Conservation (phyloP, 2,797 vertebrate genomes). For the Rhyacichthys aspro region DNA sequence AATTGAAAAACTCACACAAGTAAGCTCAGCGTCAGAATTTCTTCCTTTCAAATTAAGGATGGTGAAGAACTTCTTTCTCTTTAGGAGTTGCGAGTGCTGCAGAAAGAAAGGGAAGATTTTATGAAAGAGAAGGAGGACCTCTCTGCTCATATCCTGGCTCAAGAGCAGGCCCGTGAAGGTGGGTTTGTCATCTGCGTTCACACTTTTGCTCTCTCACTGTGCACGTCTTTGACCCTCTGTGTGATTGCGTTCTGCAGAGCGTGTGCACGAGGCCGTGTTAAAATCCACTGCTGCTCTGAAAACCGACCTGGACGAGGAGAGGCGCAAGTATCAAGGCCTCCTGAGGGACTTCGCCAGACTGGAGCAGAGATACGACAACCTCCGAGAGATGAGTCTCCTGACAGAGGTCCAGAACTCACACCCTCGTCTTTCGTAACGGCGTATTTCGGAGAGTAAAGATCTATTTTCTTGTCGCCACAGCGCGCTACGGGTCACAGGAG, state of each 20-base stretch:
- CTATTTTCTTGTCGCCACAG: conserved; percentile 48
- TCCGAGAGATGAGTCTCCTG: conserved; percentile 80
- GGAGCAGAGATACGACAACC: conserved; percentile 85
- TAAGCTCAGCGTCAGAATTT: conserved; percentile 16
- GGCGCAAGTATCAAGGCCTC: conserved; percentile 81
- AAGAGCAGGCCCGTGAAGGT: conserved; percentile 74
- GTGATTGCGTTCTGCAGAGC: conserved; percentile 49
- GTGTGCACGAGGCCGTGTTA: conserved; percentile 48
- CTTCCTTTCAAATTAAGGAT: neutral
- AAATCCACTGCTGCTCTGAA: conserved; percentile 62
- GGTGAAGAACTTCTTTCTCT: neutral
- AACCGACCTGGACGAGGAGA: conserved; percentile 82
- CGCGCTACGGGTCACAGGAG: conserved; percentile 66
- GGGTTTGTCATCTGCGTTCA: neutral
- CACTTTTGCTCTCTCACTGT: neutral
- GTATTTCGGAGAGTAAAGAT: neutral
- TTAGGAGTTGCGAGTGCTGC: conserved; percentile 70
- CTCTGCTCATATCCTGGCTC: conserved; percentile 49
- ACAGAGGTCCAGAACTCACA: conserved; percentile 59
- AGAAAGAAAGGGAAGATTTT: conserved; percentile 58
- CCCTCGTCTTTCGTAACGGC: neutral
- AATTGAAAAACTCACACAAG: conserved; percentile 72
- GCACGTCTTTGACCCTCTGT: neutral
- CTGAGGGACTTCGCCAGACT: conserved; percentile 82
- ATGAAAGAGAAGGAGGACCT: conserved; percentile 71